Evolutionary conservation across 2,888 invertebrate species (phyloP).

Genomic region (Aspidiotus rigidus): DNA sequence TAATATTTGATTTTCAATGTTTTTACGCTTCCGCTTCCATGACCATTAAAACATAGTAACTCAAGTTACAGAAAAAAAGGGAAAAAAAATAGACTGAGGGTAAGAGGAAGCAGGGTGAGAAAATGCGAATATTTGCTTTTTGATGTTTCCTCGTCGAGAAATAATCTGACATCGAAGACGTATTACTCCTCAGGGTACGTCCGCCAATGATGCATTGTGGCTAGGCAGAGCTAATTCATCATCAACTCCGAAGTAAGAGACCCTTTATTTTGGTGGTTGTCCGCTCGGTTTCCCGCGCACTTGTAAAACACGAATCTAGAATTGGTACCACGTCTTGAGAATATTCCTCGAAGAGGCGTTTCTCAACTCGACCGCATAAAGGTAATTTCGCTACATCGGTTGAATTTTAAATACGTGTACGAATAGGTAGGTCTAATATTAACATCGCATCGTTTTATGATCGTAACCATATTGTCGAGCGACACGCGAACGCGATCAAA

Average conservation of each 20-base stretch:
- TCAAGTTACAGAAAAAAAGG: too few species aligned
- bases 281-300: neutral
- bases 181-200: conserved; percentile 30
- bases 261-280: neutral
- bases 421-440: neutral
- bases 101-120: neutral
- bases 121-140: conserved; percentile 18
- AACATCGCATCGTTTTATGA: neutral
- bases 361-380: neutral
- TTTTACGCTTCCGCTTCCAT: too few species aligned
- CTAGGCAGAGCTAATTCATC: conserved; percentile 25
- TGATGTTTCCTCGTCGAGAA: conserved; percentile 28
- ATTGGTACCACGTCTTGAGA: neutral
- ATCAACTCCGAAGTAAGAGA: neutral
- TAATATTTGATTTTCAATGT: too few species aligned
- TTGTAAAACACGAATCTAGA: neutral
- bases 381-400: neutral
- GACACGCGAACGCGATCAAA: neutral
- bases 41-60: too few species aligned
- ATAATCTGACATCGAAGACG: conserved; percentile 23
- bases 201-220: conserved; percentile 29
- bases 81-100: too few species aligned
- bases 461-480: too few species aligned
- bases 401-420: neutral
- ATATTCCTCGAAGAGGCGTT: neutral